Conservation (phyloP, 1,140 invertebrate genomes). For the Heliothis subflexa region DNA sequence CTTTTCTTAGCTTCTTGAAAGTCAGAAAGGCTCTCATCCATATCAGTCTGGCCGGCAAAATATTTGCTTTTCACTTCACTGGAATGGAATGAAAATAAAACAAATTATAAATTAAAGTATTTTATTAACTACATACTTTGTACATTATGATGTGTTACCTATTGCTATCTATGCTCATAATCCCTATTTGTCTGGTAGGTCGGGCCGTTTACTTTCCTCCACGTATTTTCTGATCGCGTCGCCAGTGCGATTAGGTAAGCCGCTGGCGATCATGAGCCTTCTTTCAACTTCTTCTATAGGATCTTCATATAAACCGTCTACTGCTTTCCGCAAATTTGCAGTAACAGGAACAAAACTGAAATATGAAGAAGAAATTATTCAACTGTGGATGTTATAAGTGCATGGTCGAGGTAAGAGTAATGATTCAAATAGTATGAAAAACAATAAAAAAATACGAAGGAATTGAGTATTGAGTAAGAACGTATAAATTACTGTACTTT, state of each 20-base stretch:
- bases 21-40: conserved; percentile 78
- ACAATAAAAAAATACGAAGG: too few species aligned
- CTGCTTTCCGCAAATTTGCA: conserved; percentile 63
- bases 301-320: conserved; percentile 74
- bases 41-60: conserved; percentile 63
- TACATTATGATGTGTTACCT: conserved; percentile 56
- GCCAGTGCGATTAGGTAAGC: conserved; percentile 63
- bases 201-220: conserved; percentile 63
- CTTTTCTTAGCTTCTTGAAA: conserved; percentile 71
- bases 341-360: conserved; percentile 68
- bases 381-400: not conserved
- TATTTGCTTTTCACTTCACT: conserved; percentile 74
- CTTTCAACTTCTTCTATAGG: conserved; percentile 78
- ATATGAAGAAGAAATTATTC: conserved; percentile 47
- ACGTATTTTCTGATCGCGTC: conserved; percentile 64
- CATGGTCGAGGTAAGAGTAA: too few species aligned
- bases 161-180: conserved; percentile 60
- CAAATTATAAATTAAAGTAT: conserved; percentile 50
- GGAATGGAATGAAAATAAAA: conserved; percentile 67
- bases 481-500: too few species aligned
- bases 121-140: conserved; percentile 44
- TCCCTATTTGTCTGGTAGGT: conserved; percentile 70
- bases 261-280: conserved; percentile 71
- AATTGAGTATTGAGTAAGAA: too few species aligned
- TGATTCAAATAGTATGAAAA: too few species aligned